phyloP scores from a whole-genome alignment of 2,113 vertebrate species.

The Shinisaurus crocodilurus region DNA sequence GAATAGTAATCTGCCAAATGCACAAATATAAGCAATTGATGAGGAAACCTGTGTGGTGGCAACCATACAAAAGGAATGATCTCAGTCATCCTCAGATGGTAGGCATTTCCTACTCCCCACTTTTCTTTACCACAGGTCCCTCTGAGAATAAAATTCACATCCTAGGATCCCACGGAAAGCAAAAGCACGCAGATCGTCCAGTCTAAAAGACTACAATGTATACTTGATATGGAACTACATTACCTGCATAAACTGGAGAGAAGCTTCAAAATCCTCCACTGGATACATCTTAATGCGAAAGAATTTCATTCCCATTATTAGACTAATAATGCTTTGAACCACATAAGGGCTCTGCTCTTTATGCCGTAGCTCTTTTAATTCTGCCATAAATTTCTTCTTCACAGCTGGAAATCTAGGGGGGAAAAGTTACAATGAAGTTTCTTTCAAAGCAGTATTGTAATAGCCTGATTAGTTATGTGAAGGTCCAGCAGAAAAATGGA shows the following conservation, averaged over 20 bases:
- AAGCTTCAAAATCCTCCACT: conserved; percentile 98
- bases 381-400: conserved; percentile 97
- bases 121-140: background rate
- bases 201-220: background rate
- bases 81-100: background rate
- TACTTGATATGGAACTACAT: conserved; percentile 7
- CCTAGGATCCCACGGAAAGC: background rate
- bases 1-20: background rate
- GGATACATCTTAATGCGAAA: conserved; percentile 99
- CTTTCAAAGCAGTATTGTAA: background rate
- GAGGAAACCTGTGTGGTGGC: background rate
- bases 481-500: background rate
- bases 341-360: conserved; percentile 95
- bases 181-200: background rate
- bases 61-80: background rate
- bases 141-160: background rate
- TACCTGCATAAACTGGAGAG: conserved; percentile 99
- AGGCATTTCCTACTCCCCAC: background rate
- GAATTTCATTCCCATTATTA: conserved; percentile 99
- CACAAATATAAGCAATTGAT: background rate
- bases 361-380: conserved; percentile 94
- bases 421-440: conserved; percentile 1
- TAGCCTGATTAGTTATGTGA: background rate
- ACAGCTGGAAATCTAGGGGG: conserved; percentile 91
- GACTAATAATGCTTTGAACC: conserved; percentile 96